Conservation (phyloP, 1,140 invertebrate species). For the Drosophila parabipectinata region DNA sequence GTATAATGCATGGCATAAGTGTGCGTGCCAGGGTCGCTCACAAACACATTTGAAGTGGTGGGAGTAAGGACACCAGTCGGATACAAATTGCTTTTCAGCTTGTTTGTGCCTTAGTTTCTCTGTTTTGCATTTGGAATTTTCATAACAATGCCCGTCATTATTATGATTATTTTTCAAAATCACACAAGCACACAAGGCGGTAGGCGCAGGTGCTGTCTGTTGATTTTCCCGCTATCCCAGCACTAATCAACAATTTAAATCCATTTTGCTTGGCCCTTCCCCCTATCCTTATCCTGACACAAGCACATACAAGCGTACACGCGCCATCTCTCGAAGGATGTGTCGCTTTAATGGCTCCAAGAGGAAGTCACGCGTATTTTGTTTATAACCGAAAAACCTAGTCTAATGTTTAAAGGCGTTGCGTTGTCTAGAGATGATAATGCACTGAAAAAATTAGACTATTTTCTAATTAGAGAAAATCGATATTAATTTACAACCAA, state of each 20-base stretch:
- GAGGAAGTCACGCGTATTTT: slow-evolving; percentile 82
- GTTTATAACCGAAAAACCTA: slow-evolving; percentile 73
- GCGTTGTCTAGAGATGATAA: neutral
- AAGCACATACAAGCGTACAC: slow-evolving; percentile 19
- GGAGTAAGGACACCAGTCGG: slow-evolving; percentile 16
- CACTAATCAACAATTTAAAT: slow-evolving; percentile 83
- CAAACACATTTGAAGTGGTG: neutral
- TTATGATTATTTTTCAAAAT: slow-evolving; percentile 82
- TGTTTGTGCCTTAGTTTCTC: slow-evolving; percentile 54
- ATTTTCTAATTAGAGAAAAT: slow-evolving; percentile 25
- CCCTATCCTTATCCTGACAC: slow-evolving; percentile 48
- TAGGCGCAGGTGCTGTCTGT: slow-evolving; percentile 51
- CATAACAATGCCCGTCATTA: slow-evolving; percentile 77
- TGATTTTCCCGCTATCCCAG: slow-evolving; percentile 53
- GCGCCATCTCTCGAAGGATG: slow-evolving; percentile 57
- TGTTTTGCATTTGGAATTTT: slow-evolving; percentile 59
- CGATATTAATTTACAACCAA: slow-evolving; percentile 6
- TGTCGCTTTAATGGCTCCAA: slow-evolving; percentile 75
- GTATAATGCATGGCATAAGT: slow-evolving; percentile 72
- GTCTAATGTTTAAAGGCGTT: slow-evolving; percentile 47
- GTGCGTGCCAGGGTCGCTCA: slow-evolving; percentile 58
- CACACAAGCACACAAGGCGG: slow-evolving; percentile 17
- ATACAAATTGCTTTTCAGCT: slow-evolving; percentile 69
- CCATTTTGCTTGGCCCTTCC: slow-evolving; percentile 66
- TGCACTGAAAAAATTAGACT: slow-evolving; percentile 1